Evolutionary conservation across 2,888 invertebrate genomes (phyloP).

Genomic region (Cheilosia vernalis): DNA sequence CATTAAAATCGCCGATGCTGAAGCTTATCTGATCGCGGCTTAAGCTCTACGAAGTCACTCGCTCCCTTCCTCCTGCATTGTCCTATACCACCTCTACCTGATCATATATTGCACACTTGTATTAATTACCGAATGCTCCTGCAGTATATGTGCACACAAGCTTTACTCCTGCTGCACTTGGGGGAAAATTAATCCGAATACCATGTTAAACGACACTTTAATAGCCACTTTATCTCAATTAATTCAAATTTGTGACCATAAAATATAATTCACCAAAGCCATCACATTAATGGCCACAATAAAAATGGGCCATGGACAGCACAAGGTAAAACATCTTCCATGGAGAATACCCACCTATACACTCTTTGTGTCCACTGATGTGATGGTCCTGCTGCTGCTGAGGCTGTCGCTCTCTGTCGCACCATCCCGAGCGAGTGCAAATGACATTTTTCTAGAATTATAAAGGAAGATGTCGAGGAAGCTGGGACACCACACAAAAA

Average conservation of each 20-base stretch:
- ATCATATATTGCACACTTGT: constrained; percentile 43
- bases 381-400: background rate
- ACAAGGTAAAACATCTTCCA: constrained; percentile 56
- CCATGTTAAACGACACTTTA: constrained; percentile 78
- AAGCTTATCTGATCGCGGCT: constrained; percentile 59
- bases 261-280: constrained; percentile 76
- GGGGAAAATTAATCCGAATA: constrained; percentile 75
- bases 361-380: constrained; percentile 13
- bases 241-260: constrained; percentile 78
- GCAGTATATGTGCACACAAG: constrained; percentile 27
- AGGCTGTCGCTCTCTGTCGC: background rate
- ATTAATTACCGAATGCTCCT: constrained; percentile 49
- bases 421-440: constrained; percentile 7
- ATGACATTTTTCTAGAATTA: constrained; percentile 55
- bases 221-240: constrained; percentile 78
- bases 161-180: constrained; percentile 53
- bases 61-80: background rate
- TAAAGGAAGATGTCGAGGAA: constrained; percentile 62
- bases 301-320: constrained; percentile 73
- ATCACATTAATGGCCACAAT: constrained; percentile 75
- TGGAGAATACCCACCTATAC: constrained; percentile 22
- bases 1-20: constrained; percentile 36
- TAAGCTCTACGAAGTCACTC: constrained; percentile 11
- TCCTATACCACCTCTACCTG: background rate
- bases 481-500: constrained; percentile 47